Percentiles rank a stretch among this genome's conserved stretches.
Conservation (phyloP, 1,140 invertebrate genomes). For the Euwallacea fornicatus region DNA sequence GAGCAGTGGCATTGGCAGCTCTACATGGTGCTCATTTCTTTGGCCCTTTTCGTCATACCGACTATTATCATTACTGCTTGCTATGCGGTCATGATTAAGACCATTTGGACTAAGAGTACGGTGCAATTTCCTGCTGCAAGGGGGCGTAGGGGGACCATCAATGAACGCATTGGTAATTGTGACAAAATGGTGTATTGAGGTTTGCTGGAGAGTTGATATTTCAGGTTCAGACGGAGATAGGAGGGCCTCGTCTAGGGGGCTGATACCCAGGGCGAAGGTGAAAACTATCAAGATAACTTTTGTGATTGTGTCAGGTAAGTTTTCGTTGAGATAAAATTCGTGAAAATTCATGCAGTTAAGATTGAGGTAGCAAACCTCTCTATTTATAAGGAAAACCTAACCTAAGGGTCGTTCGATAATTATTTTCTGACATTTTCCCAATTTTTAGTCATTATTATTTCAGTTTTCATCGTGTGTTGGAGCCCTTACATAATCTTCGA, state of each 20-base stretch:
- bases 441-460: slow-evolving; percentile 44
- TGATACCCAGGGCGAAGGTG: slow-evolving; percentile 92
- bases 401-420: no score
- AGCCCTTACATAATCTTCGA: slow-evolving; percentile 95
- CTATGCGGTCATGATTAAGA: slow-evolving; percentile 88
- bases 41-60: slow-evolving; percentile 84
- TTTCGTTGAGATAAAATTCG: background rate
- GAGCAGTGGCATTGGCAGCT: slow-evolving; percentile 77
- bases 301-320: slow-evolving; percentile 88
- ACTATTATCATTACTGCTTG: slow-evolving; percentile 88
- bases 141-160: slow-evolving; percentile 12
- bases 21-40: slow-evolving; percentile 84
- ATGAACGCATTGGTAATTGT: slow-evolving; percentile 34
- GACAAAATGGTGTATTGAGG: background rate
- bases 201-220: background rate
- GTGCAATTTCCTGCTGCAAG: slow-evolving; percentile 54
- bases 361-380: no score
- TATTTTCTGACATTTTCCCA: no score
- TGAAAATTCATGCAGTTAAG: background rate
- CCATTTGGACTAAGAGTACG: slow-evolving; percentile 83
- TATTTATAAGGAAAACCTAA: no score
- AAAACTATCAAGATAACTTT: slow-evolving; percentile 81
- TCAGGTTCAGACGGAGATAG: slow-evolving; percentile 57
- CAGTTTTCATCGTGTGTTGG: slow-evolving; percentile 95
- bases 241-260: slow-evolving; percentile 76